A percentile compares a stretch with the other conserved stretches of the same genome.
These are phyloP conservation scores for Balearica regulorum DNA, from an alignment of 2,797 vertebrate genomes.

Conservation along the genomic window DNA sequence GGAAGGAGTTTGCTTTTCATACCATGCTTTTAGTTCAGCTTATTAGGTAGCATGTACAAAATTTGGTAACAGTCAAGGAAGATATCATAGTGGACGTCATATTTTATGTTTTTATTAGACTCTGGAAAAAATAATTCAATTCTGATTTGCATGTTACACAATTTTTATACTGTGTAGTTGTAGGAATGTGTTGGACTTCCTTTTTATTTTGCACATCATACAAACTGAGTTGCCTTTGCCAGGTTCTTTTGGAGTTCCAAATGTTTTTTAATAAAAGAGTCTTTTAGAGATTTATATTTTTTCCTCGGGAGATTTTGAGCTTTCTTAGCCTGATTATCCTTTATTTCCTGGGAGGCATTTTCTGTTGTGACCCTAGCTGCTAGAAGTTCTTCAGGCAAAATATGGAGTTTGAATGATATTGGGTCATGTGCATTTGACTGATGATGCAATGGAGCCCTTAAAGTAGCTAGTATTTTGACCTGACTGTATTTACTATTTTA, in stretches of 20 bases:
- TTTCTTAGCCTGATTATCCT: background rate
- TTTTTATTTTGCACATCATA: background rate
- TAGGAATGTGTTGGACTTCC: background rate
- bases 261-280: background rate
- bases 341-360: background rate
- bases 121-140: background rate
- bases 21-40: background rate
- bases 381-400: background rate
- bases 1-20: background rate
- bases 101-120: background rate
- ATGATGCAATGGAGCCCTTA: too few relatives aligned
- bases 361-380: background rate
- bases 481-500: too few relatives aligned
- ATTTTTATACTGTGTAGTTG: background rate
- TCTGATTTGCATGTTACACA: background rate
- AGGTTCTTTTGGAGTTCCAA: background rate
- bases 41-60: background rate
- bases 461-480: too few relatives aligned
- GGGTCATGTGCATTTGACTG: too few relatives aligned
- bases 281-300: background rate
- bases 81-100: background rate
- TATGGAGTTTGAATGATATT: background rate
- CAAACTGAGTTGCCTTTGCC: background rate
- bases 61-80: background rate
- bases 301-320: background rate